Conservation (phyloP, 1,140 invertebrate genomes). For the Theocolax elegans region DNA sequence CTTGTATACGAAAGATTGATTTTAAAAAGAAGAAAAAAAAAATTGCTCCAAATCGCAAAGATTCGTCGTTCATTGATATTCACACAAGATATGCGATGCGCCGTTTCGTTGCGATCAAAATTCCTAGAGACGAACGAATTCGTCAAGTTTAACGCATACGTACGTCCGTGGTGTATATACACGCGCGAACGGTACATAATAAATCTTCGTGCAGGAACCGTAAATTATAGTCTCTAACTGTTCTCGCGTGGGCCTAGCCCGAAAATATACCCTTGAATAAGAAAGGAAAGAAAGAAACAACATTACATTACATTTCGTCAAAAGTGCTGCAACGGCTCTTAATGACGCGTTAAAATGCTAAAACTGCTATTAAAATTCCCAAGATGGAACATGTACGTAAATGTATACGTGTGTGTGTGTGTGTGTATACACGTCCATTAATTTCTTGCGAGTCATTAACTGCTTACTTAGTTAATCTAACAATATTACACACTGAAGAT, state of each 20-base stretch:
- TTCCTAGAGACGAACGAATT: conserved; percentile 8
- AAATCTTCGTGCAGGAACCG: neutral
- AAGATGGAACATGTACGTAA: too few relatives aligned
- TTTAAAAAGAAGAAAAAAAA: neutral
- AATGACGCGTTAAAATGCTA: conserved; percentile 3
- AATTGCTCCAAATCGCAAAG: neutral
- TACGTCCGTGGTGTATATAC: neutral
- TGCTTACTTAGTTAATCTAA: too few relatives aligned
- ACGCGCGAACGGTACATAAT: conserved; percentile 6
- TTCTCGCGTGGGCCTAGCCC: neutral
- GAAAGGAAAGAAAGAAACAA: too few relatives aligned
- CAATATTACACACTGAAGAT: too few relatives aligned
- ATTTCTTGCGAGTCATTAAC: too few relatives aligned
- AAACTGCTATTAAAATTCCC: too few relatives aligned
- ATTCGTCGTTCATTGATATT: conserved; percentile 11
- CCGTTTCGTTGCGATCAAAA: neutral
- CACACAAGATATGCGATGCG: conserved; percentile 2
- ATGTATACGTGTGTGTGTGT: too few relatives aligned
- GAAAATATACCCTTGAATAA: too few relatives aligned
- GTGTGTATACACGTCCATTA: too few relatives aligned
- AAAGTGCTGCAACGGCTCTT: neutral
- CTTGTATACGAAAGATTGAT: too few relatives aligned
- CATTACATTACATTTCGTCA: neutral
- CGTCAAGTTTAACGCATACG: neutral
- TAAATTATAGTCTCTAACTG: conserved; percentile 6